Evolutionary conservation across 2,888 invertebrate genomes (phyloP).

Genomic region (Abrostola triplasia): DNA sequence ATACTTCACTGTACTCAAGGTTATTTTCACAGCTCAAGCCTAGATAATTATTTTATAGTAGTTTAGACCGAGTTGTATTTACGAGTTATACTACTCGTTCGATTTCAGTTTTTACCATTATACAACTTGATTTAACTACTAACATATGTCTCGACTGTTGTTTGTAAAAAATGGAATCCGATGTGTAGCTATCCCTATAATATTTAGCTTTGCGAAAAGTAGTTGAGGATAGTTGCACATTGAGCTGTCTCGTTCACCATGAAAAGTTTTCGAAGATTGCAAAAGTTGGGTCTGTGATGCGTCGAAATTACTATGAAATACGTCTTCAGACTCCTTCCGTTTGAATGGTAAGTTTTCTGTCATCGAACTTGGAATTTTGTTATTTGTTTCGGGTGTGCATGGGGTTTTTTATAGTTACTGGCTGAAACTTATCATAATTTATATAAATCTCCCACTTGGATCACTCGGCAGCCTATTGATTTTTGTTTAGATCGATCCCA

Average conservation of each 20-base stretch:
- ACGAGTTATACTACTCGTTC: constrained; percentile 13
- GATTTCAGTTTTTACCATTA: constrained; percentile 14
- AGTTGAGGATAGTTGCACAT: constrained; percentile 40
- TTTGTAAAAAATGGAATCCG: constrained; percentile 40
- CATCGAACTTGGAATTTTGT: constrained; percentile 66
- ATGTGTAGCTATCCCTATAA: constrained; percentile 31
- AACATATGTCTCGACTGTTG: constrained; percentile 28
- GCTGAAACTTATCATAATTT: constrained; percentile 40
- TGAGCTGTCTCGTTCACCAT: constrained; percentile 58
- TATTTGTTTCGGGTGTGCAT: constrained; percentile 70
- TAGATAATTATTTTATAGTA: constrained; percentile 16
- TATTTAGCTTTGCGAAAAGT: constrained; percentile 38
- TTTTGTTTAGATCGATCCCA: constrained; percentile 55
- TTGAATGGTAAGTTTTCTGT: constrained; percentile 71
- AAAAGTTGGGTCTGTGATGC: constrained; percentile 58
- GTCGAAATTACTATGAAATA: constrained; percentile 51
- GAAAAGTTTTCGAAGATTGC: constrained; percentile 67
- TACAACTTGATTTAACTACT: constrained; percentile 25
- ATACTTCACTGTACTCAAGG: constrained; percentile 11
- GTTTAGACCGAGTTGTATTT: constrained; percentile 19
- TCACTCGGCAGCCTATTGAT: constrained; percentile 51
- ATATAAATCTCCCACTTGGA: constrained; percentile 42
- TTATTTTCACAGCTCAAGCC: constrained; percentile 11
- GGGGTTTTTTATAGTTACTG: constrained; percentile 62
- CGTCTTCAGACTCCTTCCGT: constrained; percentile 54